Conservation (phyloP, 1,140 invertebrate species). For the Penaeus chinensis region DNA sequence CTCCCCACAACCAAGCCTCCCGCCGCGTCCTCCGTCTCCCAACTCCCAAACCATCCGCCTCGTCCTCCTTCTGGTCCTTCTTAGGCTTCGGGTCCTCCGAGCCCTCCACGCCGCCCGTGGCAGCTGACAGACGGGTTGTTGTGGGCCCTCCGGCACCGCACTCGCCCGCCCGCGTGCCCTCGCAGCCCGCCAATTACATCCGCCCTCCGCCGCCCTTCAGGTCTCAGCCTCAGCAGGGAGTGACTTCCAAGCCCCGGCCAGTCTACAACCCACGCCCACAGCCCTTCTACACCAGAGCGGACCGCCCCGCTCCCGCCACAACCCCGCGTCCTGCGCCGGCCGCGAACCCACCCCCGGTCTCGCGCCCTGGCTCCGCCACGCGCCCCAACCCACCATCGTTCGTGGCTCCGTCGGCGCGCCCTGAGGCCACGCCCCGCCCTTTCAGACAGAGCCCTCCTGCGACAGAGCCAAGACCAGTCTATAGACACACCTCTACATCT, state of each 20-base stretch:
- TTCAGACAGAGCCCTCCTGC: background rate
- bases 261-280: too few species aligned
- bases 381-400: background rate
- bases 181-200: background rate
- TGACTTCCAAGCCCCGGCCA: too few species aligned
- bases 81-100: constrained; percentile 20
- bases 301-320: background rate
- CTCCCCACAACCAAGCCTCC: background rate
- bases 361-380: background rate
- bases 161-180: background rate
- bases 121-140: background rate
- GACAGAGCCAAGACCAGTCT: constrained; percentile 27
- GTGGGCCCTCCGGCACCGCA: too few species aligned
- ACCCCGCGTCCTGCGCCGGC: background rate
- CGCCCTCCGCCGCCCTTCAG: too few species aligned
- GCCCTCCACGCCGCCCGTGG: background rate
- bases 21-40: constrained; percentile 17
- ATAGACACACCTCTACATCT: constrained; percentile 13
- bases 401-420: too few species aligned
- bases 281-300: background rate
- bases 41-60: background rate
- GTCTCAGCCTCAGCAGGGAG: too few species aligned
- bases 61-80: constrained; percentile 34
- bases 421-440: too few species aligned
- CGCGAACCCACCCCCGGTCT: background rate